A percentile compares a stretch with the other conserved stretches of the same genome.
Evolutionary conservation across 1,140 invertebrate species (phyloP).

Genomic region (Parasteatoda tepidariorum): DNA sequence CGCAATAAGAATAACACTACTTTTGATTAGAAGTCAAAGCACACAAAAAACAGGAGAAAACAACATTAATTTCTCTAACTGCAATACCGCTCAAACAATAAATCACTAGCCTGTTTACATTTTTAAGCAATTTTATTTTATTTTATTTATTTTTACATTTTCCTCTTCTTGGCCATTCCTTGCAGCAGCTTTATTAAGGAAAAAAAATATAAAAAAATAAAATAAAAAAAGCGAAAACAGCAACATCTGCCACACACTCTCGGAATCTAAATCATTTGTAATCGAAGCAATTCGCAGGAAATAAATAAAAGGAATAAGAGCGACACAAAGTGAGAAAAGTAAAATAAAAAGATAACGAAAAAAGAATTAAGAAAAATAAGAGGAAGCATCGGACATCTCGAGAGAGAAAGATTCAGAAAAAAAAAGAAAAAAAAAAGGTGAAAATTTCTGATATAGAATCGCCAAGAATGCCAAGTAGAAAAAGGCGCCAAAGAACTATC

Average conservation of each 20-base stretch:
- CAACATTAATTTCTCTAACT: not conserved
- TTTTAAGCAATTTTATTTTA: not conserved
- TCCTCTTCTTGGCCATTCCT: too few species aligned
- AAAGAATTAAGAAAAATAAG: not conserved
- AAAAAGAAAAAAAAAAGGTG: conserved; percentile 11
- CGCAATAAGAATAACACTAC: too few species aligned
- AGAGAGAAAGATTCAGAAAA: not conserved
- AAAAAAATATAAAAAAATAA: not conserved
- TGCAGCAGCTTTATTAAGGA: too few species aligned
- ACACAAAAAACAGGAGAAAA: too few species aligned
- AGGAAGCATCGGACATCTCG: not conserved
- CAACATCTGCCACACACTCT: conserved; percentile 5
- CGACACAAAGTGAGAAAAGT: not conserved
- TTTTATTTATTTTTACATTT: too few species aligned
- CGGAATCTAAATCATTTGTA: conserved; percentile 27
- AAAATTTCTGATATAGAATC: conserved; percentile 39
- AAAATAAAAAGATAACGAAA: not conserved
- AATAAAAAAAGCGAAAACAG: not conserved
- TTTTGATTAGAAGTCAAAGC: too few species aligned
- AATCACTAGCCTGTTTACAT: not conserved
- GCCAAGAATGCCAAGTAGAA: conserved; percentile 21
- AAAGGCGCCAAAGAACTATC: not conserved
- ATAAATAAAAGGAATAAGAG: conserved; percentile 30
- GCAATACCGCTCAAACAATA: not conserved
- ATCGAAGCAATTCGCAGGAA: conserved; percentile 34